Evolutionary conservation across 2,113 vertebrate species (phyloP).

Genomic region (Dromiciops gliroides): DNA sequence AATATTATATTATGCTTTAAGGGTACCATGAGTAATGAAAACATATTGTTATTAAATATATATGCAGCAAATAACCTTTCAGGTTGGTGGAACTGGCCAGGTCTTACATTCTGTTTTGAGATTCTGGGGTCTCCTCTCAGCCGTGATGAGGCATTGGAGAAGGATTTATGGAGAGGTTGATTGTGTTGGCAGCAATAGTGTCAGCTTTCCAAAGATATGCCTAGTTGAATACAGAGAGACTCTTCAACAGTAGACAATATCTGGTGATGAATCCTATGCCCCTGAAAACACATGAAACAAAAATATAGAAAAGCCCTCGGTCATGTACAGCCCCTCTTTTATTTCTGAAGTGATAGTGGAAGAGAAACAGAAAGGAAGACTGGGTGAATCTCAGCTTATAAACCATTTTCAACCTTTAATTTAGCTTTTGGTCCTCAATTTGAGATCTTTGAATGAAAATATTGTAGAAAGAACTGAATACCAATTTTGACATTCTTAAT

Average conservation of each 20-base stretch:
- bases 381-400: neutral
- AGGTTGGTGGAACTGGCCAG: neutral
- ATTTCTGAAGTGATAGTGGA: neutral
- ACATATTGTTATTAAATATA: neutral
- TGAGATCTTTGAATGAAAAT: neutral
- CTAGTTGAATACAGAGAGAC: neutral
- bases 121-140: neutral
- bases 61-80: neutral
- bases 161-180: neutral
- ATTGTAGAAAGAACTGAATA: neutral
- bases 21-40: neutral
- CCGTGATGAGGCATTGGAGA: neutral
- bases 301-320: neutral
- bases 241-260: neutral
- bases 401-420: neutral
- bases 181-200: neutral
- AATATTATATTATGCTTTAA: neutral
- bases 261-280: neutral
- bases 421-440: neutral
- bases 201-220: neutral
- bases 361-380: neutral
- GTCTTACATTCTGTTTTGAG: neutral
- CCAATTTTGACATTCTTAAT: neutral
- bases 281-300: neutral
- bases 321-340: neutral